Evolutionary conservation across 2,888 invertebrate species (phyloP).

Genomic region (Sphinx pinastri): DNA sequence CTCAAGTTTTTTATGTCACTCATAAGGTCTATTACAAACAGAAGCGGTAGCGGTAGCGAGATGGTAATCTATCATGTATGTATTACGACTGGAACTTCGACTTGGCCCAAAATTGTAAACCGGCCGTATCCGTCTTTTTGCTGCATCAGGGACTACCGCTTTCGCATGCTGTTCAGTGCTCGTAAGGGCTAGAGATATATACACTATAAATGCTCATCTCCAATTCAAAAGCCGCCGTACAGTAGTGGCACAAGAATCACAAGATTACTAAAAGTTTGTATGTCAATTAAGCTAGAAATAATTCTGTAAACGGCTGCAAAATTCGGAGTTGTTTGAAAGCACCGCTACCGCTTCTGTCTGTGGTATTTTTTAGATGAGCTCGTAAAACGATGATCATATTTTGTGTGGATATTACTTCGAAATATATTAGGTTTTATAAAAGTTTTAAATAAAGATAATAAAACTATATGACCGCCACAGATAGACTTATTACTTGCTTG

Average conservation of each 20-base stretch:
- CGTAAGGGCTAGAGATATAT: too few species aligned
- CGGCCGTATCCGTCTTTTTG: too few species aligned
- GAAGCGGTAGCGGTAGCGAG: not conserved
- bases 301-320: too few species aligned
- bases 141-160: too few species aligned
- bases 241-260: too few species aligned
- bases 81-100: too few species aligned
- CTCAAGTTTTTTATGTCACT: slow-evolving; percentile 10
- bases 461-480: not conserved
- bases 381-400: not conserved
- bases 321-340: not conserved
- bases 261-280: too few species aligned
- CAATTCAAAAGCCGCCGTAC: too few species aligned
- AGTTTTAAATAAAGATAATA: not conserved
- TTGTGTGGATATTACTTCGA: not conserved
- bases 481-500: not conserved
- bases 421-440: not conserved
- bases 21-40: not conserved
- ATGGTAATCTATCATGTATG: not conserved
- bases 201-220: too few species aligned
- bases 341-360: not conserved
- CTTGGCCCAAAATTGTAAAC: too few species aligned
- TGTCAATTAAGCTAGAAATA: too few species aligned
- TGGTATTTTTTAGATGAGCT: not conserved
- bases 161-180: too few species aligned